These are phyloP conservation scores for Meteorus colon DNA, from an alignment of 2,888 invertebrate genomes.

Conservation along the genomic window DNA sequence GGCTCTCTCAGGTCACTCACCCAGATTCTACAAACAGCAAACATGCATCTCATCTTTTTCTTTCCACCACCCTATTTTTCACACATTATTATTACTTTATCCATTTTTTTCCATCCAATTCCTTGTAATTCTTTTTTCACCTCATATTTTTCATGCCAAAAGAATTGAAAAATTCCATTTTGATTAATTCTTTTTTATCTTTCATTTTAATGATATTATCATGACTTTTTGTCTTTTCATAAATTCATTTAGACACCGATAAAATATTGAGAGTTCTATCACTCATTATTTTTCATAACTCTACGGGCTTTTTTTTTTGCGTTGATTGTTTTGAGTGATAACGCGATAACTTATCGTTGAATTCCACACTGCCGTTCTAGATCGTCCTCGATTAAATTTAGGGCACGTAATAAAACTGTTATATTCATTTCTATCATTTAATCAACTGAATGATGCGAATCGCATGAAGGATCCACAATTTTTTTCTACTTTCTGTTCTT, in stretches of 20 bases:
- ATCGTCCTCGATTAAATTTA: neutral
- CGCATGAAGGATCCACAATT: neutral
- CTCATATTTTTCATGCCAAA: neutral
- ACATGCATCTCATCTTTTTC: conserved; percentile 52
- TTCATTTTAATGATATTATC: neutral
- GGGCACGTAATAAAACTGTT: neutral
- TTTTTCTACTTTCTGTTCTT: neutral
- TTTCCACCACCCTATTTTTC: conserved; percentile 26
- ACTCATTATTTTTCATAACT: neutral
- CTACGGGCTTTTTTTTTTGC: neutral
- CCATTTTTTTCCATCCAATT: conserved; percentile 13
- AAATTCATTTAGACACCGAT: neutral
- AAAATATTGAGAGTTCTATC: neutral
- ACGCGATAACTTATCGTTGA: conserved; percentile 1
- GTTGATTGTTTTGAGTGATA: neutral
- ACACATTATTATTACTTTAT: conserved; percentile 38
- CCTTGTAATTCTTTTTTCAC: conserved; percentile 6
- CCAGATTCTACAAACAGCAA: conserved; percentile 69
- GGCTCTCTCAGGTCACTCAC: conserved; percentile 68
- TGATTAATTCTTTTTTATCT: conserved; percentile 17
- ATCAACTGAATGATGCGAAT: neutral
- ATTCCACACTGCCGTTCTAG: neutral
- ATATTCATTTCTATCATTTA: neutral
- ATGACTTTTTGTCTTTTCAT: neutral
- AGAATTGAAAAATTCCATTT: neutral